Evolutionary conservation across 2,113 vertebrate species (phyloP).

Genomic region (Bubo scandiacus): DNA sequence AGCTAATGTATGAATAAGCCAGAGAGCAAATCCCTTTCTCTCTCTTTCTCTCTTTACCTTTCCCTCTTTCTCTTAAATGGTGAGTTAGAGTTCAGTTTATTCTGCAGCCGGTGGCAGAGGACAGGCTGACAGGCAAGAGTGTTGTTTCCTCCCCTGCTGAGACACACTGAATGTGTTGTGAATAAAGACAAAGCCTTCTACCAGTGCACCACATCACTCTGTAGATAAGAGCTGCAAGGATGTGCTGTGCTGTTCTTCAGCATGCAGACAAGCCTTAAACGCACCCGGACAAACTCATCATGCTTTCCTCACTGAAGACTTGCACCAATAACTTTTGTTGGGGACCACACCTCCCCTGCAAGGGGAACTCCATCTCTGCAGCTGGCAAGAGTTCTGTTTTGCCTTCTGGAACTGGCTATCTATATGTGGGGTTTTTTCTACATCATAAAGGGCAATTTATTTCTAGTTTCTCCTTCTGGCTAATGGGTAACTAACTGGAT

Average conservation of each 20-base stretch:
- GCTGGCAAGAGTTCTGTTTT: background rate
- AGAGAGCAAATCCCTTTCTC: slow-evolving; percentile 49
- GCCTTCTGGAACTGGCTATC: background rate
- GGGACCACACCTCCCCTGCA: background rate
- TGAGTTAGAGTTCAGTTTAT: slow-evolving; percentile 66
- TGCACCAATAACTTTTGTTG: slow-evolving; percentile 13
- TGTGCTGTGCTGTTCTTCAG: slow-evolving; percentile 58
- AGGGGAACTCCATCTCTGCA: background rate
- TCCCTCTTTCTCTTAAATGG: slow-evolving; percentile 15
- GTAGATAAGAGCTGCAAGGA: slow-evolving; percentile 66
- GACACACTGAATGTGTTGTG: slow-evolving; percentile 73
- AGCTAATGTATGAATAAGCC: slow-evolving; percentile 60
- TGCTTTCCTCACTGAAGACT: background rate
- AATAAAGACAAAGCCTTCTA: slow-evolving; percentile 77
- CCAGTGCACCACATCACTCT: slow-evolving; percentile 53
- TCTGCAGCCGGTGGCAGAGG: slow-evolving; percentile 62
- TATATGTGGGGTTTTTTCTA: background rate
- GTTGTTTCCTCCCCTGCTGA: slow-evolving; percentile 69
- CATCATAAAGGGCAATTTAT: background rate
- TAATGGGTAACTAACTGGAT: background rate
- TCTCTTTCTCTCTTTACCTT: slow-evolving; percentile 15
- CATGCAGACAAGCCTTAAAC: slow-evolving; percentile 9
- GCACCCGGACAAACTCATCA: background rate
- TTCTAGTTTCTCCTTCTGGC: background rate
- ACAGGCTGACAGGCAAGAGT: slow-evolving; percentile 67